A percentile compares a stretch with the other conserved stretches of the same genome.
Conservation (phyloP, 53 echinoderm and acorn worm genomes). For the Actinopyga echinites region DNA sequence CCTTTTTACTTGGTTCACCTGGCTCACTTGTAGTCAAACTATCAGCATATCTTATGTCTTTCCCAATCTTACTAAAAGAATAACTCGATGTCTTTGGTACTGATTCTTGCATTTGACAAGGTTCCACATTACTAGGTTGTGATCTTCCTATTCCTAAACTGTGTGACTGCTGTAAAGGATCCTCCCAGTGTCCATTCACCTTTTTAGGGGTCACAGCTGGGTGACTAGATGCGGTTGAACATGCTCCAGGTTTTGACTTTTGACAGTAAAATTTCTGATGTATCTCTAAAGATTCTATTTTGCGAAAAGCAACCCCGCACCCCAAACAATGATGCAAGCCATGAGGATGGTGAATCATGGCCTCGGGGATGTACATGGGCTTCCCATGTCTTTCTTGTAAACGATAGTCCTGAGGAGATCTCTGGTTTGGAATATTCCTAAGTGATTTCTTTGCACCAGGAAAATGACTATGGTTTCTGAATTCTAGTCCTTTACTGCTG, state of each 20-base stretch:
- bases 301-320: slow-evolving; percentile 69
- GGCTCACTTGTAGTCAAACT: no score
- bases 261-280: slow-evolving; percentile 73
- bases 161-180: no score
- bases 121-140: no score
- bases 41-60: no score
- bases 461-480: background rate
- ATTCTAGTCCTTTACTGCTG: background rate
- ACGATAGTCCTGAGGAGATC: background rate
- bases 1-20: no score
- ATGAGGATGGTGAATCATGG: background rate
- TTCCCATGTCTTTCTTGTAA: background rate
- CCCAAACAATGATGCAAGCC: slow-evolving; percentile 46
- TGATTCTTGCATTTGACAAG: no score
- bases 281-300: slow-evolving; percentile 59
- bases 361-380: background rate
- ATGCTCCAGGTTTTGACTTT: background rate
- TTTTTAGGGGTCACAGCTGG: no score
- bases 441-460: background rate
- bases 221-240: no score
- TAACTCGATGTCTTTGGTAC: no score
- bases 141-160: no score
- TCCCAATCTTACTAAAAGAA: no score
- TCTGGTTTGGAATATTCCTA: background rate
- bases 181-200: no score